These are phyloP conservation scores for Agonum fuliginosum DNA, from an alignment of 2,888 invertebrate genomes.

Conservation along the genomic window DNA sequence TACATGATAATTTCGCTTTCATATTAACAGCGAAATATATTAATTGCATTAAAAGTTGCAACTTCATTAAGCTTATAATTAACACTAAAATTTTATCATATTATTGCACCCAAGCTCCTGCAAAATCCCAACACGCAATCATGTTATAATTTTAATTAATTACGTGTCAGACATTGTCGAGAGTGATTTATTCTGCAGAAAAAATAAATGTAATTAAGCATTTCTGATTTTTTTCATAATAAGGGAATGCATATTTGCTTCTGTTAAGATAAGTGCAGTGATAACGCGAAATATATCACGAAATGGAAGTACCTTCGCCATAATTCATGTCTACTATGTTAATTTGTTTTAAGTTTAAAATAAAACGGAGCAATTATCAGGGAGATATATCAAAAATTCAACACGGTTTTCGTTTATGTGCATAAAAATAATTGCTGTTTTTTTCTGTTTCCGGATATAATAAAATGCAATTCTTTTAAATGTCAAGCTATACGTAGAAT, in stretches of 20 bases:
- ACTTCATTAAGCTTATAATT: constrained; percentile 40
- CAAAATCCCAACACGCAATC: constrained; percentile 41
- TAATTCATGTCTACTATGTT: constrained; percentile 32
- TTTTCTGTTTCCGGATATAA: constrained; percentile 20
- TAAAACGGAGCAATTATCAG: constrained; percentile 35
- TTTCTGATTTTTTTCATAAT: constrained; percentile 38
- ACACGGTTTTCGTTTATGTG: constrained; percentile 31
- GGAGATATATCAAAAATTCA: constrained; percentile 29
- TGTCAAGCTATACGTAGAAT: constrained; percentile 19
- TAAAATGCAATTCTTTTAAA: constrained; percentile 8
- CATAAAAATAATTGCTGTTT: constrained; percentile 27
- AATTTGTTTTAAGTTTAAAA: constrained; percentile 31
- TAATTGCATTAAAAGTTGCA: constrained; percentile 34
- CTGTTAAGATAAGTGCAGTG: constrained; percentile 24
- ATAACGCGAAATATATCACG: constrained; percentile 33
- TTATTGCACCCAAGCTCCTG: constrained; percentile 9
- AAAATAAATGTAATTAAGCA: constrained; percentile 42
- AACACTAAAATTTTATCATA: constrained; percentile 29
- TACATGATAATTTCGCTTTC: constrained; percentile 17
- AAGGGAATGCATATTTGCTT: constrained; percentile 11
- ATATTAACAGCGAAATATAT: constrained; percentile 23
- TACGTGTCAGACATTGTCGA: constrained; percentile 43
- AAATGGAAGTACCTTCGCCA: constrained; percentile 11
- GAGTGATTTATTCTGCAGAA: constrained; percentile 40
- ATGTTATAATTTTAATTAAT: constrained; percentile 54